Base-by-base conservation (phyloP, 2,113 vertebrate species). In the Micronisus gabar region DNA sequence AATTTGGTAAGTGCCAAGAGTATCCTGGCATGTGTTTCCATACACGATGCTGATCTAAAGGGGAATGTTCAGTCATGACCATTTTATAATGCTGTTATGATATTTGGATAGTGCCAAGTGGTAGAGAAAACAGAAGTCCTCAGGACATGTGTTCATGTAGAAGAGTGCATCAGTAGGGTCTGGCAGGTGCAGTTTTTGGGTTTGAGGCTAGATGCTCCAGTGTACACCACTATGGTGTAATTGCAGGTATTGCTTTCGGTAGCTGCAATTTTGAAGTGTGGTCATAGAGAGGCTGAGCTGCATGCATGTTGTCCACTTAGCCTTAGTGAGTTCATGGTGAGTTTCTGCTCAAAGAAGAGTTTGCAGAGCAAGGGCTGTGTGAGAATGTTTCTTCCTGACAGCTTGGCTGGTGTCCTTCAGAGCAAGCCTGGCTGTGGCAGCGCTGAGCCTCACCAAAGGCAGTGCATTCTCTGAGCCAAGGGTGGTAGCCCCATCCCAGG, bases 381-480 rank as follows among this genome's bases (percentile, higher is more conserved):
- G n/a, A 58, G 32, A 81, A 50, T 59, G 38, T 53, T 91, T 84
- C 29, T 62, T 80, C n/a, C 63, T 58, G 73, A 48, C 30, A 66
- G 30, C 17, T 71, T 86, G 65, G 13, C 36, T 50, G 40, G 19
- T 76, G 22, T 36, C 38, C 25, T 86, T 56, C 45, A 41, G 76
- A 91, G 15, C 11, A 43, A 79, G 48, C 15, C 61, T 50, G 65
- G 50, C 56, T 0, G 0, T 53, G 22, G 48, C 1, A 8, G 22
- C 5, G 3, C n/a, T 23, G n/a, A 83, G 27, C 6, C 19, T 83
- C 12, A 45, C 32, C 0, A 0, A 89, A 85, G 52, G 26, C 5
- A 3, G 3, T 27, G 53, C 0, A 1, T 30, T 53, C 70, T 81
- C 73, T 2, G 2, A 70, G 75, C 13, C 0, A 2, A 86, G 15